Conservation (phyloP, 2,797 vertebrate genomes). For the Acanthornis magna region DNA sequence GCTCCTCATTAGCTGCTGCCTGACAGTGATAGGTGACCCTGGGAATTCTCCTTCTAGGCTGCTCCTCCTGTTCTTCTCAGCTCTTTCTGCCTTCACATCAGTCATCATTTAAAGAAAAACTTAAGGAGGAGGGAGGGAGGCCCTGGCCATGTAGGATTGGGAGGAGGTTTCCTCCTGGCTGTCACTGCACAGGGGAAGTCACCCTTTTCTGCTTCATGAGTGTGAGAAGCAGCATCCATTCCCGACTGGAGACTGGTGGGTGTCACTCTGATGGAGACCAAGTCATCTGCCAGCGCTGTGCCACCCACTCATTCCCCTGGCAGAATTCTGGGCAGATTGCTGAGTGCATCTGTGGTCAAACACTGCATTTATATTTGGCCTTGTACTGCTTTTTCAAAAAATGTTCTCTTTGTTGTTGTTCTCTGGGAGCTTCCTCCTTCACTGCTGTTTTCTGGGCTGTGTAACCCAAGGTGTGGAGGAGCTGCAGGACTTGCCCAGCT, state of each 20-base stretch:
- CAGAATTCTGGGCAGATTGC: not conserved
- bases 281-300: not conserved
- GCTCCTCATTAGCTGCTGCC: not conserved
- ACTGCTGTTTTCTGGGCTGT: not conserved
- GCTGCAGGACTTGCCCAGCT: not conserved
- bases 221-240: not conserved
- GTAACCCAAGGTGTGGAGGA: not conserved
- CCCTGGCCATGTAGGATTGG: not conserved
- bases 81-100: not conserved
- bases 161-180: not conserved
- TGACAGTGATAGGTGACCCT: conserved; percentile 7
- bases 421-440: not conserved
- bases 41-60: not conserved
- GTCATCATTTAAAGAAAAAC: not conserved
- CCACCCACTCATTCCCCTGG: not conserved
- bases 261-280: not conserved
- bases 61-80: not conserved
- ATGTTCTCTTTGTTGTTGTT: not conserved
- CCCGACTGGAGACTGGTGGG: not conserved
- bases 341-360: not conserved
- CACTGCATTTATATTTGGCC: not conserved
- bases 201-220: not conserved
- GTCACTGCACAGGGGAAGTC: not conserved
- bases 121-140: not conserved
- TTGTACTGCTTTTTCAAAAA: not conserved